These are phyloP conservation scores for Achatina immaculata DNA, from an alignment of 1,140 invertebrate species.

Conservation along the genomic window DNA sequence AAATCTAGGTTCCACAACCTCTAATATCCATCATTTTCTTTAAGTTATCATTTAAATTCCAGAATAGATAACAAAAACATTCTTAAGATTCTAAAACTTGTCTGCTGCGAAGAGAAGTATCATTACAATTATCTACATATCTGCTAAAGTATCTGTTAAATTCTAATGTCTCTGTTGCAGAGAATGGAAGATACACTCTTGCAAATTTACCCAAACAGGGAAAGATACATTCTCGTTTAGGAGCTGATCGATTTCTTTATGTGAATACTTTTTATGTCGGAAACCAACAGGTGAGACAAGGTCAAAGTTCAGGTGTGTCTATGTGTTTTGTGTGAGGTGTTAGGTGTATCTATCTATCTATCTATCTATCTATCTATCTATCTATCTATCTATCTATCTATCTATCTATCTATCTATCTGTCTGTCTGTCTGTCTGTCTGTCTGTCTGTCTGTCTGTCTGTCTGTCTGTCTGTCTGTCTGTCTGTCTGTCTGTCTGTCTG, in stretches of 20 bases:
- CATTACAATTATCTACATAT: too few species aligned
- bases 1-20: too few species aligned
- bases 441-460: not conserved
- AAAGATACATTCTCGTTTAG: not conserved
- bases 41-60: too few species aligned
- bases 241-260: not conserved
- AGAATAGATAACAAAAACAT: too few species aligned
- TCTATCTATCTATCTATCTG: not conserved
- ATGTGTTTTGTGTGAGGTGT: too few species aligned
- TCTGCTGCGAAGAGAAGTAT: too few species aligned
- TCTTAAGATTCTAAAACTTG: too few species aligned
- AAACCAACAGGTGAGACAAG: not conserved
- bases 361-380: not conserved
- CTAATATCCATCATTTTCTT: too few species aligned
- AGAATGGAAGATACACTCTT: not conserved
- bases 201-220: not conserved
- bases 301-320: too few species aligned
- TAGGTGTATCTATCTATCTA: not conserved
- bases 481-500: not conserved
- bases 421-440: not conserved
- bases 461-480: not conserved
- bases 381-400: not conserved
- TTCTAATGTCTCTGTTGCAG: too few species aligned
- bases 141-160: too few species aligned
- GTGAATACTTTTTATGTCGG: not conserved